phyloP scores from a whole-genome alignment of 2,797 vertebrate species.

The Pelodytes ibericus region DNA sequence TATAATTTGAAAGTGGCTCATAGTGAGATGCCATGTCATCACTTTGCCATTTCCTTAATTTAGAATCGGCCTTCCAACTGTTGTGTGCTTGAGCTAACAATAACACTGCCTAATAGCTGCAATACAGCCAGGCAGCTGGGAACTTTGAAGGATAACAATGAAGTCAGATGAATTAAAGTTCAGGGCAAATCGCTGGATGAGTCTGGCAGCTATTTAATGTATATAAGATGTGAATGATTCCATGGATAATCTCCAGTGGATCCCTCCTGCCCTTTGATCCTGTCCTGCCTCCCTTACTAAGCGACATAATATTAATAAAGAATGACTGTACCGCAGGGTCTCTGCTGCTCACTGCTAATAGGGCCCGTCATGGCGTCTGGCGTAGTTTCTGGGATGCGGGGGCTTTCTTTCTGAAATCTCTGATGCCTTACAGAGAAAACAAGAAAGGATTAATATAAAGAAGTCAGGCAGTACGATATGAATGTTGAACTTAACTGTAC shows the following conservation, averaged over 20 bases:
- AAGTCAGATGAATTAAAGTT: constrained; percentile 70
- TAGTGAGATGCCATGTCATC: constrained; percentile 66
- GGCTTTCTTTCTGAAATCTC: constrained; percentile 66
- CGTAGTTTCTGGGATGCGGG: constrained; percentile 72
- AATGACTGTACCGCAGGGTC: constrained; percentile 65
- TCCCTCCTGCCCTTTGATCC: constrained; percentile 67
- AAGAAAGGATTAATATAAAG: constrained; percentile 16
- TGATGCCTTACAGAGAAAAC: constrained; percentile 55
- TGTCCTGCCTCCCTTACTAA: constrained; percentile 57
- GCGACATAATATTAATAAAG: constrained; percentile 58
- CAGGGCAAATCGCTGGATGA: constrained; percentile 65
- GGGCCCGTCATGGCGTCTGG: constrained; percentile 57
- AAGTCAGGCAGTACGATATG: not conserved
- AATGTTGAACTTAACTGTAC: not conserved
- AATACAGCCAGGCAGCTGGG: constrained; percentile 67
- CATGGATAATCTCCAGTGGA: constrained; percentile 70
- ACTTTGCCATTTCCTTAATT: constrained; percentile 72
- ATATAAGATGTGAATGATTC: constrained; percentile 73
- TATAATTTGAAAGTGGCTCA: constrained; percentile 60
- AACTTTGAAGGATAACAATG: constrained; percentile 71
- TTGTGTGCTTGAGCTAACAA: constrained; percentile 69
- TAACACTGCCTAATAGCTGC: constrained; percentile 68
- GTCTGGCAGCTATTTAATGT: constrained; percentile 69
- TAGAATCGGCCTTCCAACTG: constrained; percentile 69
- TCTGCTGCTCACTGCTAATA: constrained; percentile 64